Conservation (phyloP, 2,113 vertebrate genomes). For the Dromiciops gliroides region DNA sequence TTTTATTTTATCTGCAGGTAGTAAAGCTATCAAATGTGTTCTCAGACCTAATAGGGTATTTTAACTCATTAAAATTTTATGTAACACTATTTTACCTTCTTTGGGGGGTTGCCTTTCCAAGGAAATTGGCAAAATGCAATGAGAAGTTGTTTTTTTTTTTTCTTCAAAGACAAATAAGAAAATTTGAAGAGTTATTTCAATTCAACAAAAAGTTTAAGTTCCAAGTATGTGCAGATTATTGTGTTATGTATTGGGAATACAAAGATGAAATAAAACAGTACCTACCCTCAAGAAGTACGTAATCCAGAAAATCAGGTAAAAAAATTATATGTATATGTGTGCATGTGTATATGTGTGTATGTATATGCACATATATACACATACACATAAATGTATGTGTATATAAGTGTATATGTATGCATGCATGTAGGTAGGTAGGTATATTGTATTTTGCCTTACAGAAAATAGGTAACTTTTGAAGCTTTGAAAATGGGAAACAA, state of each 20-base stretch:
- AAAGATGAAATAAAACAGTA: background rate
- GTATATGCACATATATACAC: too few relatives aligned
- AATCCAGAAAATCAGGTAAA: background rate
- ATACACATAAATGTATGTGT: too few relatives aligned
- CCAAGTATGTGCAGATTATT: background rate
- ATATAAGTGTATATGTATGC: too few relatives aligned
- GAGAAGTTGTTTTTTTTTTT: background rate
- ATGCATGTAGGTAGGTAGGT: too few relatives aligned
- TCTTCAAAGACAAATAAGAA: background rate
- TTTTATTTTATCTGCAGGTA: background rate
- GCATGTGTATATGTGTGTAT: too few relatives aligned
- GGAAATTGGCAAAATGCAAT: background rate
- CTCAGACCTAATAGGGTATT: background rate
- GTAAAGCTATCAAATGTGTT: background rate
- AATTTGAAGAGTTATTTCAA: background rate
- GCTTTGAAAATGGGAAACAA: background rate
- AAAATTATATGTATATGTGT: too few relatives aligned
- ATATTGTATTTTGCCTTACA: background rate
- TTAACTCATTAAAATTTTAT: background rate
- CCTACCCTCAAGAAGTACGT: background rate
- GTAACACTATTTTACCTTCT: background rate
- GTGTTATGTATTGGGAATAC: background rate
- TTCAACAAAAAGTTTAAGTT: background rate
- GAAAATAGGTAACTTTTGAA: background rate
- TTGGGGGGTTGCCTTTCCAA: background rate